Evolutionary conservation across 2,888 invertebrate species (phyloP).

Genomic region (Ophioninae sp.): DNA sequence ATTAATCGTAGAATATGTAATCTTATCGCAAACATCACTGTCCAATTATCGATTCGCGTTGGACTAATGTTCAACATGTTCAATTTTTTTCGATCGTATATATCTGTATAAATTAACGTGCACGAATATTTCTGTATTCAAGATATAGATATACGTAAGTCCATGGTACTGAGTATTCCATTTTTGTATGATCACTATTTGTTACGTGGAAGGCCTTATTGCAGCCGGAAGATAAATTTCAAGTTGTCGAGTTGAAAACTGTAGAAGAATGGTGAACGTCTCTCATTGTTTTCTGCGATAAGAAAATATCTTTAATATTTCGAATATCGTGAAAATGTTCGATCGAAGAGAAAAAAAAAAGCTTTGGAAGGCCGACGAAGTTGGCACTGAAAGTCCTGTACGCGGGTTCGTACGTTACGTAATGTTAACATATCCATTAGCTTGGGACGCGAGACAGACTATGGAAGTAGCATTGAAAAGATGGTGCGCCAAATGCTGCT

Average conservation of each 20-base stretch:
- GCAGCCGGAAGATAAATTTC: not conserved
- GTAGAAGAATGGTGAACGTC: not conserved
- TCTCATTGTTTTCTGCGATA: not conserved
- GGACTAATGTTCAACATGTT: not conserved
- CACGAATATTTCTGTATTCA: not conserved
- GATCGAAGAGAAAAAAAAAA: not conserved
- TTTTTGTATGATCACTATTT: not conserved
- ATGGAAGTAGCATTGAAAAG: slow-evolving; percentile 54
- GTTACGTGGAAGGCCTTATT: not conserved
- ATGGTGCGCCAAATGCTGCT: slow-evolving; percentile 52
- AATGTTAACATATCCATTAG: slow-evolving; percentile 41
- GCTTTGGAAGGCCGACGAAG: not conserved
- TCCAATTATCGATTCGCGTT: slow-evolving; percentile 24
- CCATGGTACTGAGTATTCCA: not conserved
- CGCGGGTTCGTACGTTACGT: slow-evolving; percentile 33
- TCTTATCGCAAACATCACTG: slow-evolving; percentile 49
- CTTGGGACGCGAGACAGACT: slow-evolving; percentile 6
- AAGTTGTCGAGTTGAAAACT: not conserved
- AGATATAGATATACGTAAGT: not conserved
- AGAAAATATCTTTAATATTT: not conserved
- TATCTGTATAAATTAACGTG: not conserved
- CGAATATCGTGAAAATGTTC: not conserved
- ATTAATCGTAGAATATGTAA: slow-evolving; percentile 21
- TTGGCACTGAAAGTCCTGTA: slow-evolving; percentile 4
- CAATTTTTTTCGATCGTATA: slow-evolving; percentile 5